phyloP scores from a whole-genome alignment of 2,888 invertebrate species.

The Ichneumon xanthorius region DNA sequence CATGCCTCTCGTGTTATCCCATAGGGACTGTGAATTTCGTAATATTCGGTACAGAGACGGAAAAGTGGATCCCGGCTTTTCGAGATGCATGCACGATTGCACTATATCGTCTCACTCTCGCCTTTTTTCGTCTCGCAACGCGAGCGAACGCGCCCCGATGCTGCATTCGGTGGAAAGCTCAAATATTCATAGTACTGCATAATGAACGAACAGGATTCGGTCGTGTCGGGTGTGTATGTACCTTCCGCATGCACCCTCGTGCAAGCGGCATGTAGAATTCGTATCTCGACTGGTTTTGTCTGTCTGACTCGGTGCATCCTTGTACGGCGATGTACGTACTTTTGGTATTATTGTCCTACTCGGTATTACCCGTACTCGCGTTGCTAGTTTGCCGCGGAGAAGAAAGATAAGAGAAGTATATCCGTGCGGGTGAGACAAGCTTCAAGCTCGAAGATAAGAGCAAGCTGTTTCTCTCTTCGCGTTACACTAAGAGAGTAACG shows the following conservation, averaged over 20 bases:
- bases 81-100: slow-evolving; percentile 9
- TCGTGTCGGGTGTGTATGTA: slow-evolving; percentile 31
- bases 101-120: slow-evolving; percentile 11
- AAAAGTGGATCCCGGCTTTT: slow-evolving; percentile 29
- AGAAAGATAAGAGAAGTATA: slow-evolving; percentile 33
- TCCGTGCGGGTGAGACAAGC: slow-evolving; percentile 32
- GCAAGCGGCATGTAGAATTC: slow-evolving; percentile 35
- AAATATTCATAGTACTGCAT: slow-evolving; percentile 80
- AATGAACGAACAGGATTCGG: slow-evolving; percentile 74
- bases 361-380: slow-evolving; percentile 50
- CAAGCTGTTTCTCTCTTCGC: slow-evolving; percentile 25
- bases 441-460: slow-evolving; percentile 27
- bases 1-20: not conserved
- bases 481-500: slow-evolving; percentile 40
- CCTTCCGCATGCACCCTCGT: slow-evolving; percentile 4
- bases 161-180: slow-evolving; percentile 70
- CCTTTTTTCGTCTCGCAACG: slow-evolving; percentile 24
- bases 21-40: slow-evolving; percentile 5
- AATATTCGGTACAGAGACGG: slow-evolving; percentile 10
- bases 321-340: slow-evolving; percentile 11
- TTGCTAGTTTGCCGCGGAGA: slow-evolving; percentile 30
- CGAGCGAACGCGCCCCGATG: slow-evolving; percentile 51
- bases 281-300: slow-evolving; percentile 43
- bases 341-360: slow-evolving; percentile 41
- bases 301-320: slow-evolving; percentile 25